A percentile compares a stretch with the other conserved stretches of the same genome.
These are phyloP conservation scores for Hemicrepidius hirtus DNA, from an alignment of 2,888 invertebrate genomes.

Conservation along the genomic window DNA sequence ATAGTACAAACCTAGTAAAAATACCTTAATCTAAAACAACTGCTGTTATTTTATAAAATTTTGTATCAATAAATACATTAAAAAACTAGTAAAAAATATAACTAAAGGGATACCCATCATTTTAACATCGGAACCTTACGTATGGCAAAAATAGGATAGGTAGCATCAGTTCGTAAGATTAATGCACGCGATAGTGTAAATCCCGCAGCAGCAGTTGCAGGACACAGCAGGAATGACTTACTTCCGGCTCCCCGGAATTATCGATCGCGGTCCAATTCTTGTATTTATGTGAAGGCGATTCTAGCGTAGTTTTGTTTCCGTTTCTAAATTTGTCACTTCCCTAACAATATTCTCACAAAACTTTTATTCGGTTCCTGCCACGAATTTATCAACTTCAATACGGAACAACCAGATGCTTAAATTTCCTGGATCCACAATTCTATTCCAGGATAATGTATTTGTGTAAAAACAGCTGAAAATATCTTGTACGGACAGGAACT, in stretches of 20 bases:
- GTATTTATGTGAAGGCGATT: constrained; percentile 36
- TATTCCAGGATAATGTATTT: no score
- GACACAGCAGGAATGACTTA: constrained; percentile 47
- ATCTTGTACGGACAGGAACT: constrained; percentile 7
- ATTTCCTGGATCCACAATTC: no score
- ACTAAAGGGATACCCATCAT: constrained; percentile 19
- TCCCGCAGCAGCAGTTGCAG: constrained; percentile 46
- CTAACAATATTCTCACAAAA: not conserved
- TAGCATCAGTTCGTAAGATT: constrained; percentile 41
- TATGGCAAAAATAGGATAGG: constrained; percentile 44
- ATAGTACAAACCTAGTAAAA: constrained; percentile 11
- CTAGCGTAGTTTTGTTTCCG: constrained; percentile 27
- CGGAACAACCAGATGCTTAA: no score
- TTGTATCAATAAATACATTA: constrained; percentile 22
- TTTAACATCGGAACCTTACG: constrained; percentile 44
- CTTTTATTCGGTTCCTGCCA: constrained; percentile 11
- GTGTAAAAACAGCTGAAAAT: not conserved
- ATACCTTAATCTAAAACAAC: constrained; percentile 20
- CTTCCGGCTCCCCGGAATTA: constrained; percentile 57
- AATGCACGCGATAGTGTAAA: constrained; percentile 40
- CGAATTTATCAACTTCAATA: not conserved
- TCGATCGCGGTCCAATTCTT: constrained; percentile 51
- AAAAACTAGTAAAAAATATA: constrained; percentile 7
- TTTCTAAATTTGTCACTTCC: not conserved
- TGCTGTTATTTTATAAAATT: constrained; percentile 2